phyloP scores from a whole-genome alignment of 2,888 invertebrate species.

The Diabrotica balteata region DNA sequence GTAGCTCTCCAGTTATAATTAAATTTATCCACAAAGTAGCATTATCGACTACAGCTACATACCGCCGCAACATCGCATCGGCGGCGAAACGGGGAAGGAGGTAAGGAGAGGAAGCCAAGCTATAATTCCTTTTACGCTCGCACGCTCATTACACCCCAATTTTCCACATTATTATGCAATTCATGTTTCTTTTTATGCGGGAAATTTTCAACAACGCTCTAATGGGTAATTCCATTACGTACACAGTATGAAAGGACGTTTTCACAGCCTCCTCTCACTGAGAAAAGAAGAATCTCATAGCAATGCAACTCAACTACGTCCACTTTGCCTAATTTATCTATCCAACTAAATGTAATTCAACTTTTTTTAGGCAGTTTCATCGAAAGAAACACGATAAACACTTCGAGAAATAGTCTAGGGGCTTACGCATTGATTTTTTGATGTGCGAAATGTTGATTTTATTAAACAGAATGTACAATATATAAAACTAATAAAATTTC shows the following conservation, averaged over 20 bases:
- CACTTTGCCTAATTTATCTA: conserved; percentile 26
- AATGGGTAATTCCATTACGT: conserved; percentile 24
- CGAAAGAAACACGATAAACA: too few relatives aligned
- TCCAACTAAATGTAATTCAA: conserved; percentile 24
- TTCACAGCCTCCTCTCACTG: conserved; percentile 16
- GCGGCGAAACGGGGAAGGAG: not conserved
- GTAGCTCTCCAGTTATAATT: not conserved
- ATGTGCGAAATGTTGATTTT: too few relatives aligned
- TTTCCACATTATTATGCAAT: conserved; percentile 28
- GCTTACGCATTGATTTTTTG: too few relatives aligned
- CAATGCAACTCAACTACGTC: conserved; percentile 23
- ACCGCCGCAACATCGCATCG: not conserved
- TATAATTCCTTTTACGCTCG: conserved; percentile 16
- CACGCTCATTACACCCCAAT: conserved; percentile 23
- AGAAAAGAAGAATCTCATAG: conserved; percentile 21
- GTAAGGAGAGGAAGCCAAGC: not conserved
- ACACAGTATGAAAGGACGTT: conserved; percentile 18
- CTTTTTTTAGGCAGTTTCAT: too few relatives aligned
- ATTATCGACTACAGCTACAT: conserved; percentile 1
- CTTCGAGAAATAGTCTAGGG: too few relatives aligned
- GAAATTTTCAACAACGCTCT: conserved; percentile 24
- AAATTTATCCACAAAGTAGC: not conserved
- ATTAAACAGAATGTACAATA: too few relatives aligned
- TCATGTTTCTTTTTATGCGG: conserved; percentile 25
- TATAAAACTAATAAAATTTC: too few relatives aligned